A percentile compares a stretch with the other conserved stretches of the same genome.
These are phyloP conservation scores for Equus quagga DNA, from an alignment of 2,113 vertebrate species.

Conservation along the genomic window DNA sequence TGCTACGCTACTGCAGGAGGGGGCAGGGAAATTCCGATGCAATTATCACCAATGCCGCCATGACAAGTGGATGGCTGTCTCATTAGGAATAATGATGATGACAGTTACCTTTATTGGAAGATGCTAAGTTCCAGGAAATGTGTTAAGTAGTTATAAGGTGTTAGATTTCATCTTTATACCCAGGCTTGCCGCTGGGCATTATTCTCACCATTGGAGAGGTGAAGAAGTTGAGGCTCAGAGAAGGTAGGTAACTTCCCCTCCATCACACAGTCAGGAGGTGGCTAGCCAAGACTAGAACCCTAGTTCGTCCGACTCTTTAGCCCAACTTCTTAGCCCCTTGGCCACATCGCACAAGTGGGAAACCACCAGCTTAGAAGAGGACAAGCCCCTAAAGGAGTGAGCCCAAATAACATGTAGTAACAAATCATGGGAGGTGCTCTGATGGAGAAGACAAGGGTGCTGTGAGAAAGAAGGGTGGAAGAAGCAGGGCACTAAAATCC, in stretches of 20 bases:
- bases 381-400: not conserved
- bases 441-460: not conserved
- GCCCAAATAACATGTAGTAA: accelerated
- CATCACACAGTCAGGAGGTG: not conserved
- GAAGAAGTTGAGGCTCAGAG: not conserved
- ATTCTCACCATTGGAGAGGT: not conserved
- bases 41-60: not conserved
- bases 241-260: not conserved
- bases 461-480: no score
- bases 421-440: no score
- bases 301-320: accelerated
- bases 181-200: not conserved
- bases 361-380: not conserved
- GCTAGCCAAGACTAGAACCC: not conserved
- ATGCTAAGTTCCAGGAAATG: not conserved
- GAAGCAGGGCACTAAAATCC: accelerated
- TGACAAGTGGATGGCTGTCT: not conserved
- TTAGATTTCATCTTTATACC: not conserved
- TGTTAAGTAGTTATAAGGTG: not conserved
- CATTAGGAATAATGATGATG: not conserved
- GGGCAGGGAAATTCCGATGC: not conserved
- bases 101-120: not conserved
- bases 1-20: not conserved
- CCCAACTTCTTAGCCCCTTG: not conserved
- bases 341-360: not conserved